A percentile compares a stretch with the other conserved stretches of the same genome.
Conservation (phyloP, 2,888 invertebrate genomes). For the Calephelis perditalis region DNA sequence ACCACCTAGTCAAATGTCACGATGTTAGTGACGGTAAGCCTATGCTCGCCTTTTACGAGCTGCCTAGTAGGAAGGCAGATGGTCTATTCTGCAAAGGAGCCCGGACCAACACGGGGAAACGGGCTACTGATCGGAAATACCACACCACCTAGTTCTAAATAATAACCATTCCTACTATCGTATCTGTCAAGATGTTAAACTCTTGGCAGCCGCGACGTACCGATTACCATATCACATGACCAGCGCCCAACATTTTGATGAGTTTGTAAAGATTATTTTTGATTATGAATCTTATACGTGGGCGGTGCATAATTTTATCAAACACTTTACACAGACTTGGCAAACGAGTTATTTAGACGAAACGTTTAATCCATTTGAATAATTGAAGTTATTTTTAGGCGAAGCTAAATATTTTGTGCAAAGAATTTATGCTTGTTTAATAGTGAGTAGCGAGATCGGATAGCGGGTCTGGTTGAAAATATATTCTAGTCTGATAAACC, state of each 20-base stretch:
- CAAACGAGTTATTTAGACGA: constrained; percentile 24
- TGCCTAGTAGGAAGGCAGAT: too few relatives aligned
- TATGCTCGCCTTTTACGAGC: too few relatives aligned
- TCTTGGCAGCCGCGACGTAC: constrained; percentile 36
- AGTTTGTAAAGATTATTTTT: constrained; percentile 44
- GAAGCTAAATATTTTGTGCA: constrained; percentile 9
- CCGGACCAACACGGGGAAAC: too few relatives aligned
- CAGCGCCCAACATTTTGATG: constrained; percentile 27
- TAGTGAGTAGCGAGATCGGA: not conserved
- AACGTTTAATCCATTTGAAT: constrained; percentile 13
- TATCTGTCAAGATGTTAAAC: constrained; percentile 16
- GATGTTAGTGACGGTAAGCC: too few relatives aligned
- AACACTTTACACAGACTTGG: constrained; percentile 32
- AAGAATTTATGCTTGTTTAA: constrained; percentile 11
- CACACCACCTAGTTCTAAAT: too few relatives aligned
- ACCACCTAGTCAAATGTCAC: too few relatives aligned
- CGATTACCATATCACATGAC: constrained; percentile 40
- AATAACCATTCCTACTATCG: too few relatives aligned
- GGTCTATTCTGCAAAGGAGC: too few relatives aligned
- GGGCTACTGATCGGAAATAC: too few relatives aligned
- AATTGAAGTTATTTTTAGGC: constrained; percentile 13
- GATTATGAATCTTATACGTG: constrained; percentile 42
- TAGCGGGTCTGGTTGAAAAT: too few relatives aligned
- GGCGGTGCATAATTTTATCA: constrained; percentile 38
- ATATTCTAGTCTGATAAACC: too few relatives aligned